A percentile compares a stretch with the other conserved stretches of the same genome.
These are phyloP conservation scores for Anagyrus pseudococci DNA, from an alignment of 2,888 invertebrate species.

Conservation along the genomic window DNA sequence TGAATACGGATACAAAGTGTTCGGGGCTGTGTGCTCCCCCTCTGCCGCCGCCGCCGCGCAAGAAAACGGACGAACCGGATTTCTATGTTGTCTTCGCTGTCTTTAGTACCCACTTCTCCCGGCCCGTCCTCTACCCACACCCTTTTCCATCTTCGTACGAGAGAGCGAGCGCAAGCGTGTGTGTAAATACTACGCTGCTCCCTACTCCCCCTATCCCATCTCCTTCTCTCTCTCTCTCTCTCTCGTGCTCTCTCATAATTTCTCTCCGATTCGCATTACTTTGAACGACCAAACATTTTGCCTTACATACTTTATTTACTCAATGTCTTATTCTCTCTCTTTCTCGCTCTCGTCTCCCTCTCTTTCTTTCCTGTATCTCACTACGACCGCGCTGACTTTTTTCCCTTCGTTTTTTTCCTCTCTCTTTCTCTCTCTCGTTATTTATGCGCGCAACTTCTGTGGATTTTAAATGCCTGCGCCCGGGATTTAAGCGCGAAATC, in stretches of 20 bases:
- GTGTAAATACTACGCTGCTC: too few relatives aligned
- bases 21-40: conserved; percentile 11
- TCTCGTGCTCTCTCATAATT: conserved; percentile 30
- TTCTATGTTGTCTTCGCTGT: conserved; percentile 39
- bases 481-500: conserved; percentile 2
- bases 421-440: background rate
- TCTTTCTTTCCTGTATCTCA: background rate
- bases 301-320: conserved; percentile 38
- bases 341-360: background rate
- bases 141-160: conserved; percentile 1
- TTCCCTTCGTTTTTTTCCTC: too few relatives aligned
- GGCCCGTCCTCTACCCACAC: conserved; percentile 4
- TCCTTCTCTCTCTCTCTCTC: conserved; percentile 9
- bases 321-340: conserved; percentile 17
- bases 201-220: too few relatives aligned
- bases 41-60: background rate
- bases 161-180: too few relatives aligned
- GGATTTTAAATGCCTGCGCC: conserved; percentile 13
- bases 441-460: conserved; percentile 14
- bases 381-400: too few relatives aligned
- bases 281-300: conserved; percentile 39
- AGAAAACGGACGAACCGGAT: conserved; percentile 38
- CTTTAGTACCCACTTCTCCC: conserved; percentile 38
- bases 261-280: conserved; percentile 37
- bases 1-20: conserved; percentile 44